Evolutionary conservation across 2,797 vertebrate genomes (phyloP), one percentile per base, ranked within the genome.

Genomic region (Halcyon smyrnensis): DNA sequence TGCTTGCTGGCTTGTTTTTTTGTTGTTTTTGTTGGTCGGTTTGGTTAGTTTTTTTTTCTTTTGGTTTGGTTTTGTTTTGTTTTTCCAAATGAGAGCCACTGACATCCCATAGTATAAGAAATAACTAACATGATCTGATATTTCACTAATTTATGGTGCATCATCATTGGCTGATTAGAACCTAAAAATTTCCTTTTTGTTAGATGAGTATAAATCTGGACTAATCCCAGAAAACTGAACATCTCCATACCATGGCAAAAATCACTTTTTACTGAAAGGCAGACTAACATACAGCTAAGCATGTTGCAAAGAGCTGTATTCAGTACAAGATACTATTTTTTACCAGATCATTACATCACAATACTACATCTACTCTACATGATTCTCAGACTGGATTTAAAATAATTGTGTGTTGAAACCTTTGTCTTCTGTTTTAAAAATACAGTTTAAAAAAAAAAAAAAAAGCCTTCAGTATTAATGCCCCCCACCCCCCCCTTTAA

Each of bases 331-430:
- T 94, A 91, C 48, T 81, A 71, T 92, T 95, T 97, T 93, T 78
- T 79, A 63, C 30, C 8, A 57, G 67, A 76, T 88, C 27, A 4
- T 94, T 96, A 84, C 91, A 41, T 71, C 92, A 83, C 82, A 59
- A 50, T 84, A 37, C 27, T 64, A 14, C 60, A 95, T 89, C 74
- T 97, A 82, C 9, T 67, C 43, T 67, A 80, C 67, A 83, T 56
- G 95, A 41, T 85, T 96, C 81, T 94, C 83, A 91, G 95, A 88
- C 65, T 81, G 51, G 56, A 79, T 96, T 97, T 91, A 95, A 97
- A 96, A 78, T 89, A 84, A 74, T 89, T 53, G 15, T 34, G 68
- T 96, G 97, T 92, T n/a, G 32, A 96, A 95, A 96, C 45, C 71
- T 86, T 85, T 94, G 60, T 87, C 46, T 87, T 34, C 4, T 65